phyloP scores from a whole-genome alignment of 1,140 invertebrate species.

The Anoplolepis gracilipes region DNA sequence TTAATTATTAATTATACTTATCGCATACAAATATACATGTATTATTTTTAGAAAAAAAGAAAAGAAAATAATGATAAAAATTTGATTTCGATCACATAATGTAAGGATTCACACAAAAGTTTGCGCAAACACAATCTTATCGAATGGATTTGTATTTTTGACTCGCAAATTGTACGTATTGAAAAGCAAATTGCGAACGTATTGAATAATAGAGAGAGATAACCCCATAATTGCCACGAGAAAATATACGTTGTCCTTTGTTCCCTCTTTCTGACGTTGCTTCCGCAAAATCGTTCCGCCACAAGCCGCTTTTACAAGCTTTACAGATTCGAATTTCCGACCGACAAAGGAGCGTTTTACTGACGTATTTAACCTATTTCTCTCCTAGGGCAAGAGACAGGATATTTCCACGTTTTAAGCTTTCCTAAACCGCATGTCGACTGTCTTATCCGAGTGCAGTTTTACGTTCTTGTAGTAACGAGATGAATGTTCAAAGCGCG shows the following conservation, averaged over 20 bases:
- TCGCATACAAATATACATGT: too few relatives aligned
- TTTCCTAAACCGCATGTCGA: not conserved
- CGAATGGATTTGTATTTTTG: not conserved
- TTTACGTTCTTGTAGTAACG: constrained; percentile 39
- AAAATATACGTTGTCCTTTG: constrained; percentile 24
- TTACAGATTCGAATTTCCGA: constrained; percentile 57
- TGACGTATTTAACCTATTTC: constrained; percentile 52
- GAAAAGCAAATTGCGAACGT: not conserved
- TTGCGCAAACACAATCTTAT: not conserved
- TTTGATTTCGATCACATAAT: not conserved
- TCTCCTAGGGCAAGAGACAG: not conserved
- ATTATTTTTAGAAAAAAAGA: too few relatives aligned
- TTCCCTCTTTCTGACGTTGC: constrained; percentile 3
- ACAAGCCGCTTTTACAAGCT: constrained; percentile 37
- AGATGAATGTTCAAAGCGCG: constrained; percentile 48
- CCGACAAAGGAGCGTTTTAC: constrained; percentile 43
- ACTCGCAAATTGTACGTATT: too few relatives aligned
- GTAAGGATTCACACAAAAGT: not conserved
- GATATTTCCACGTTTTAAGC: constrained; percentile 19
- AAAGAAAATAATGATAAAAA: not conserved
- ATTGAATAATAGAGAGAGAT: constrained; percentile 4
- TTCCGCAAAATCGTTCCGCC: constrained; percentile 15
- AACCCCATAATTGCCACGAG: constrained; percentile 14
- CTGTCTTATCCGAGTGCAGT: constrained; percentile 30
- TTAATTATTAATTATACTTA: too few relatives aligned